A percentile compares a stretch with the other conserved stretches of the same genome.
Conservation (phyloP, 2,888 invertebrate species). For the Oxystoma pomonae region DNA sequence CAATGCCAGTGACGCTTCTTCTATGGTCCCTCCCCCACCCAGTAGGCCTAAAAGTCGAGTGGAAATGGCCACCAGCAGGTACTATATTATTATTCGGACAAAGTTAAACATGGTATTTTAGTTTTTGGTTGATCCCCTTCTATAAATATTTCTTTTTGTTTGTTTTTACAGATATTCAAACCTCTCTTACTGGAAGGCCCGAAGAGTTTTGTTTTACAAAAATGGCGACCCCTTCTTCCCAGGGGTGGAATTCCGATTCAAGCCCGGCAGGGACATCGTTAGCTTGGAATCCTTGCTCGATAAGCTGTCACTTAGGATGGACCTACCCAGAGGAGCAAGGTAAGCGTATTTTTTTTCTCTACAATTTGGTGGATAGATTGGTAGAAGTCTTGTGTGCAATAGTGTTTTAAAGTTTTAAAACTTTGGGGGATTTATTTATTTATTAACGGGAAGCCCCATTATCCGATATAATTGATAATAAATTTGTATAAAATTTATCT, state of each 20-base stretch:
- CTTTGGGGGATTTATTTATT: no score
- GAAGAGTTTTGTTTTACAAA: constrained; percentile 84
- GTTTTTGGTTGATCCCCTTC: no score
- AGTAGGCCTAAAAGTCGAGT: constrained; percentile 51
- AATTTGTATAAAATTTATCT: no score
- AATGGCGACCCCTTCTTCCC: constrained; percentile 93
- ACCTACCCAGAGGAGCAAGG: constrained; percentile 77
- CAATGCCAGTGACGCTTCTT: constrained; percentile 58
- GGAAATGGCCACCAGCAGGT: constrained; percentile 56
- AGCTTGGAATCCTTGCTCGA: constrained; percentile 82
- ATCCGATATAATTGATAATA: no score
- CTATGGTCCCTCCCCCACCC: constrained; percentile 55
- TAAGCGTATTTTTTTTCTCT: no score
- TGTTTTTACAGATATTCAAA: constrained; percentile 45
- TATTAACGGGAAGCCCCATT: no score
- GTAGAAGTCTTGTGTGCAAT: no score
- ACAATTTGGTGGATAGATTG: no score
- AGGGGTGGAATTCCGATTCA: constrained; percentile 82
- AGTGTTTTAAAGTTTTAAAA: no score
- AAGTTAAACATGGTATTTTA: no score
- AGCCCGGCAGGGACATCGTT: constrained; percentile 82
- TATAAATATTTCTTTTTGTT: background rate
- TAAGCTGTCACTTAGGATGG: constrained; percentile 81
- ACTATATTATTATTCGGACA: constrained; percentile 53
- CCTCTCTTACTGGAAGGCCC: constrained; percentile 82